Percentiles rank a stretch among this genome's conserved stretches.
These are phyloP conservation scores for Petrocephalus schoutedeni DNA, from an alignment of 2,797 vertebrate genomes.

Conservation along the genomic window DNA sequence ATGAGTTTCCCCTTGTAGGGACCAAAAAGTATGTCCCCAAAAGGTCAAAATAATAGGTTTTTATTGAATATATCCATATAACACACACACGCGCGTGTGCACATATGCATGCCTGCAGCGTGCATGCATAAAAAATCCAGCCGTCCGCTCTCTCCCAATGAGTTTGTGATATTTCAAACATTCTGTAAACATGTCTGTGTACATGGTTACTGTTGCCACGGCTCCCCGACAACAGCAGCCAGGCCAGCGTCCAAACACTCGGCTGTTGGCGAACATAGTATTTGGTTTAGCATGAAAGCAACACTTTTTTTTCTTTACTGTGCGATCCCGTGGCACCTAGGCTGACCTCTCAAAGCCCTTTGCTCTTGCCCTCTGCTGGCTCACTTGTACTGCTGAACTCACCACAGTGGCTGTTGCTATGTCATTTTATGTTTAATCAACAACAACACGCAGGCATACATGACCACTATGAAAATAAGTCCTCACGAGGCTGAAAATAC, in stretches of 20 bases:
- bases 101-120: not conserved
- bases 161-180: constrained; percentile 79
- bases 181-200: constrained; percentile 82
- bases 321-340: constrained; percentile 52
- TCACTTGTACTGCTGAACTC: constrained; percentile 32
- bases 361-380: constrained; percentile 18
- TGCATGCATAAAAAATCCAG: constrained; percentile 35
- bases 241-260: constrained; percentile 72
- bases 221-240: constrained; percentile 81
- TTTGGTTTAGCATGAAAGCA: constrained; percentile 66
- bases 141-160: constrained; percentile 53
- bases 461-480: constrained; percentile 35
- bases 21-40: not conserved
- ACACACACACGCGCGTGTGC: not conserved
- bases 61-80: not conserved
- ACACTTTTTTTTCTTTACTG: constrained; percentile 51
- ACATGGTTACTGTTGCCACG: constrained; percentile 90
- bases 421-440: constrained; percentile 49
- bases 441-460: constrained; percentile 38
- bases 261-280: constrained; percentile 82
- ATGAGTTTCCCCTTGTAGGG: not conserved
- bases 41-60: not conserved
- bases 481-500: not conserved
- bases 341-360: constrained; percentile 35
- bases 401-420: constrained; percentile 61